Conservation (phyloP, 2,113 vertebrate genomes). For the Melanerpes aurifrons region DNA sequence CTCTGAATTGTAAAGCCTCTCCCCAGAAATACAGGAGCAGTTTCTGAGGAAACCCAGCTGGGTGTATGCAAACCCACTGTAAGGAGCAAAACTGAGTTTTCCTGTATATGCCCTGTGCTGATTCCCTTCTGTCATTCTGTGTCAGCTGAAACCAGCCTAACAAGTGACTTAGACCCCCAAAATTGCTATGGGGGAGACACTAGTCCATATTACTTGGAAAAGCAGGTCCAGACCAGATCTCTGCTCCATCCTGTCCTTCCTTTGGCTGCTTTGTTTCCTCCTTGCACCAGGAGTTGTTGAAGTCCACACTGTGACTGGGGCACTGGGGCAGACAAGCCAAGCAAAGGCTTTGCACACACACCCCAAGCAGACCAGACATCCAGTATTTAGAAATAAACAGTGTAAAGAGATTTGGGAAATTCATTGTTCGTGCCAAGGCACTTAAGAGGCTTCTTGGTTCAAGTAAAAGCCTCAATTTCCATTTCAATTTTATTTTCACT, state of each 20-base stretch:
- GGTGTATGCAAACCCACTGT: neutral
- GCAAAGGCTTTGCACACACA: neutral
- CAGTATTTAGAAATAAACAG: constrained; percentile 63
- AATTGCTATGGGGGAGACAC: neutral
- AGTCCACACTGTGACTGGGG: constrained; percentile 22
- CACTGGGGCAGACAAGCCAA: constrained; percentile 7
- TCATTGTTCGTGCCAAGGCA: constrained; percentile 31
- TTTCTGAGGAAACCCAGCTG: neutral
- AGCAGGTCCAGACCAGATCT: neutral
- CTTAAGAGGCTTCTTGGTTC: constrained; percentile 54
- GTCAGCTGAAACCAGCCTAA: neutral
- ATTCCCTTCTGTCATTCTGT: neutral
- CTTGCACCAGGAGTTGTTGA: neutral
- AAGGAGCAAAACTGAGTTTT: neutral
- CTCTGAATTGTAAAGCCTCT: neutral
- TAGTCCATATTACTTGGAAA: neutral
- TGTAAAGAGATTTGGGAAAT: constrained; percentile 48
- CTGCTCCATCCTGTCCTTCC: neutral
- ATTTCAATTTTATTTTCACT: constrained; percentile 7
- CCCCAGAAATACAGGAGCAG: neutral
- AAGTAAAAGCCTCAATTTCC: constrained; percentile 37
- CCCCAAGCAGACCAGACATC: constrained; percentile 41
- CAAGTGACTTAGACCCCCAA: neutral
- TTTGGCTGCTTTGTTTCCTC: neutral
- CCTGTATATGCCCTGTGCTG: neutral